phyloP scores from a whole-genome alignment of 2,888 invertebrate species.

The Aphidoletes aphidimyza region DNA sequence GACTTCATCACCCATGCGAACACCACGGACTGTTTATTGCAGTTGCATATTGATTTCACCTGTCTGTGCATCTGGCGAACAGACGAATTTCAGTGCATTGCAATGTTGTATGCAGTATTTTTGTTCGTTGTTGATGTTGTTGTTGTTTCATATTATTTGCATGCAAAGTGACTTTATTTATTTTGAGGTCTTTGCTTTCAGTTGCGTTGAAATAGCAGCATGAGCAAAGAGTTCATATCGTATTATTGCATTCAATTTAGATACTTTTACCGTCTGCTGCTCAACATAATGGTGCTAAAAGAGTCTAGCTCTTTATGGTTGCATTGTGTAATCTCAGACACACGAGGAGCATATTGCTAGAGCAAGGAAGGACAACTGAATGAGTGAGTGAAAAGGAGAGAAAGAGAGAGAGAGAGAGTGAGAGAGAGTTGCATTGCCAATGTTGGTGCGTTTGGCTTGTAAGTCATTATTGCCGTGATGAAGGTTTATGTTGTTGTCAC shows the following conservation, averaged over 20 bases:
- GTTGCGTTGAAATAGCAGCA: not conserved
- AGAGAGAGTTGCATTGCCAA: not conserved
- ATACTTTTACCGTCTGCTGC: constrained; percentile 44
- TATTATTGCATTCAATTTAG: constrained; percentile 27
- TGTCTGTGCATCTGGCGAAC: not conserved
- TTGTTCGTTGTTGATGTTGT: not conserved
- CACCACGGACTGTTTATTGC: not conserved
- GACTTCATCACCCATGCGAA: no score
- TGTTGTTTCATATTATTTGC: not conserved
- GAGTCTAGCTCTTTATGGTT: not conserved
- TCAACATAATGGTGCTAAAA: constrained; percentile 9
- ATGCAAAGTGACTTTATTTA: not conserved
- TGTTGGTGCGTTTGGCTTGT: not conserved
- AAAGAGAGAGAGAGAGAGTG: not conserved
- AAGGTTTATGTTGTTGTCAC: constrained; percentile 38
- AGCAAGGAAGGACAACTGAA: no score
- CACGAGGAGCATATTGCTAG: no score
- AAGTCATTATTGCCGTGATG: constrained; percentile 31
- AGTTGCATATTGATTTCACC: constrained; percentile 25
- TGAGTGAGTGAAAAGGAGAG: not conserved
- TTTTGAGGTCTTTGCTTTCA: not conserved
- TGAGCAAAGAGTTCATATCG: not conserved
- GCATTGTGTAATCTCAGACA: no score
- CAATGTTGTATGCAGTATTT: not conserved
- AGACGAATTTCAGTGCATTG: not conserved